Percentiles rank a stretch among this genome's conserved stretches.
phyloP scores from a whole-genome alignment of 2,113 vertebrate genomes.

The Zeus faber region DNA sequence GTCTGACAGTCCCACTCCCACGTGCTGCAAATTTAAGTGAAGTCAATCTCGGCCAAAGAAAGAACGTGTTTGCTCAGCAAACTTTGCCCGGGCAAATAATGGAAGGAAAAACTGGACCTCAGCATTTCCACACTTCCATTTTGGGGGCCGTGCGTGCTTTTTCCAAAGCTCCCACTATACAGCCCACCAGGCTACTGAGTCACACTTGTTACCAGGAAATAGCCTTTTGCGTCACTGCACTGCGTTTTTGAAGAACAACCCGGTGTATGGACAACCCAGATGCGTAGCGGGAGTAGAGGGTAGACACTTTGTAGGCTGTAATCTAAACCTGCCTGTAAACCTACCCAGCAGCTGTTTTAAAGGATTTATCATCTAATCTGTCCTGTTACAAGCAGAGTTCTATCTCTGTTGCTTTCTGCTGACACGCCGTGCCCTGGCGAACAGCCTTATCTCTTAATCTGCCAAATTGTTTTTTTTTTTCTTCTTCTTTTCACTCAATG shows the following conservation, averaged over 20 bases:
- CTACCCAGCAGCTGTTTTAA: slow-evolving; percentile 10
- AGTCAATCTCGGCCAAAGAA: slow-evolving; percentile 5
- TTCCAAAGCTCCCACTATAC: too few relatives aligned
- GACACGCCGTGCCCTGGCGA: slow-evolving; percentile 1
- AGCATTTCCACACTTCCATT: slow-evolving; percentile 2
- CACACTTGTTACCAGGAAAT: too few relatives aligned
- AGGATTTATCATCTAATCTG: slow-evolving; percentile 26
- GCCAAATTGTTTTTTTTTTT: neutral
- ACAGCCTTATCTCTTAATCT: slow-evolving; percentile 21
- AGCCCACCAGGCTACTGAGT: neutral
- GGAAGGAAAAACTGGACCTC: neutral
- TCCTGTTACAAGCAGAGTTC: slow-evolving; percentile 18
- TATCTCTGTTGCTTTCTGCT: slow-evolving; percentile 14
- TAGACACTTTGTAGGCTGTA: slow-evolving; percentile 15
- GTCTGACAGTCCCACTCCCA: too few relatives aligned
- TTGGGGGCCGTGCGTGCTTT: too few relatives aligned
- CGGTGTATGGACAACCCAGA: too few relatives aligned
- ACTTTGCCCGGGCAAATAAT: slow-evolving; percentile 11
- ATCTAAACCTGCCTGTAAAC: slow-evolving; percentile 12
- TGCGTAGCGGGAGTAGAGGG: too few relatives aligned
- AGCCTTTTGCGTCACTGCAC: too few relatives aligned
- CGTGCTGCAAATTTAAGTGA: neutral
- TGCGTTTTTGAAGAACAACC: too few relatives aligned
- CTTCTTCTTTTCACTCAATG: slow-evolving; percentile 17
- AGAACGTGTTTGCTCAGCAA: slow-evolving; percentile 21